Conservation (phyloP, 2,113 vertebrate genomes). For the Sclerurus mexicanus region DNA sequence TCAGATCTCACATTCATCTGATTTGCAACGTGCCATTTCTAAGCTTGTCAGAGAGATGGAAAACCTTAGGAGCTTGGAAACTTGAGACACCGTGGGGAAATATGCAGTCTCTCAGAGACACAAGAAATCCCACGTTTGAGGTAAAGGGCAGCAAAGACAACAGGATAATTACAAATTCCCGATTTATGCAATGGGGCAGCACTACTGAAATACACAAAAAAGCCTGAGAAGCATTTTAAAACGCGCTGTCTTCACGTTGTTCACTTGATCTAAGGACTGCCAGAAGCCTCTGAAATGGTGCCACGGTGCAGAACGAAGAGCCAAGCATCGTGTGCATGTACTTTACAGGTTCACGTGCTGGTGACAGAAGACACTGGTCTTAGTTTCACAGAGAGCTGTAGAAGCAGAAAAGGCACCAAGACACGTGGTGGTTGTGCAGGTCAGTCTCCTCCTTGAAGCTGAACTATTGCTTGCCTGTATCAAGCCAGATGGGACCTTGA, state of each 20-base stretch:
- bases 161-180: not conserved
- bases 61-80: not conserved
- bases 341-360: not conserved
- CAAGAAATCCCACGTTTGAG: not conserved
- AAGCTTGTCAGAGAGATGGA: not conserved
- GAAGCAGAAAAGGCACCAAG: not conserved
- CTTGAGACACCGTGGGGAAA: not conserved
- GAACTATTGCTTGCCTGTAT: not conserved
- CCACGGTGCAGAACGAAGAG: not conserved
- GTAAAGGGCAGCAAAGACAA: not conserved
- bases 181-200: not conserved
- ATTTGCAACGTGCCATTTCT: not conserved
- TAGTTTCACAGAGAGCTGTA: not conserved
- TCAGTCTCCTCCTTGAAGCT: not conserved
- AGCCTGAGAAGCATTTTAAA: not conserved
- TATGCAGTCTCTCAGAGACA: not conserved
- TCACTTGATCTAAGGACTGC: not conserved
- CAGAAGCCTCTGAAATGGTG: not conserved
- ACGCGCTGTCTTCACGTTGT: not conserved
- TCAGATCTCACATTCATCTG: conserved; percentile 5
- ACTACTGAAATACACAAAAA: not conserved
- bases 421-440: not conserved
- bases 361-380: not conserved
- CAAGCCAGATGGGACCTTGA: not conserved
- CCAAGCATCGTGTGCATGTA: not conserved